Evolutionary conservation across 2,888 invertebrate genomes (phyloP), one percentile per base, ranked within the genome.

Genomic region (Dermolepida albohirtum): DNA sequence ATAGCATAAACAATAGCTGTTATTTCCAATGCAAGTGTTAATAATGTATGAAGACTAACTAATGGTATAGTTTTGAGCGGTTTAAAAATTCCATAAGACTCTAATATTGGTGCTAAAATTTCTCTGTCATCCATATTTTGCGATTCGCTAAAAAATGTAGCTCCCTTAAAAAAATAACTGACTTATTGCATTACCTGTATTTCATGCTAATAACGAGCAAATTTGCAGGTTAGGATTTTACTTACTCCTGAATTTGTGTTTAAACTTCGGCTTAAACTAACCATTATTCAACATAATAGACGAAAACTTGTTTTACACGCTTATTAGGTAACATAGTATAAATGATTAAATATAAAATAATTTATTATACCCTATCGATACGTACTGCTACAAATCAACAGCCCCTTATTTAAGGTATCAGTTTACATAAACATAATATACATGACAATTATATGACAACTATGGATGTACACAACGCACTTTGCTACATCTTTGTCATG

Each of bases 61-160:
- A 77, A 69, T 7, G 79, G 76, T 11, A 79, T 75, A 2, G 83
- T 84, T 54, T 73, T 76, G 16, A 84, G 67, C 2, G 82, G 81
- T 72, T 80, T 80, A 70, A 84, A 84, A 57, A 78, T 74, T 40
- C 82, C 82, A 73, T 80, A 81, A 0, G 82, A 80, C 57, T 82
- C 82, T 44, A 82, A 71, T 68, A 82, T 79, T 4, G 83, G 83
- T 66, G 80, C 79, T 16, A 83, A 73, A 67, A 78, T 76, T 74
- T 82, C 80, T 51, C 77, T 71, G 63, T 83, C 82, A 7, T 80
- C 83, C 81, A 82, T 81, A 70, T 79, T 82, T 51, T 77, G 78
- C 22, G 83, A 81, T 73, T 84, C 84, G 68, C 81, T 81, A 68
- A 83, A 83, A 76, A 84, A 84, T 68, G 82, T 83, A 34, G 83